phyloP scores from a whole-genome alignment of 2,888 invertebrate species.

The Andrena minutula region DNA sequence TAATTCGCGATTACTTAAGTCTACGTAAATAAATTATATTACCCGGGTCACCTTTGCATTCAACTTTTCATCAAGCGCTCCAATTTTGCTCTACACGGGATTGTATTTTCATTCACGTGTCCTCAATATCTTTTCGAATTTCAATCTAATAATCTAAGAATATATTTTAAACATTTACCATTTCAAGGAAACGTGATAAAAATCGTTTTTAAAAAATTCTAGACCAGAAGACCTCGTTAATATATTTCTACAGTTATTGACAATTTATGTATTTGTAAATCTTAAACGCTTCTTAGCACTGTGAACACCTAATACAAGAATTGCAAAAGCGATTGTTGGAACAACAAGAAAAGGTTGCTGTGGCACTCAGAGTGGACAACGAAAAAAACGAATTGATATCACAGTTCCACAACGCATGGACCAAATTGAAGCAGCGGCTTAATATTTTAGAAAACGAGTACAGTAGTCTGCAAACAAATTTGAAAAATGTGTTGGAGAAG shows the following conservation, averaged over 20 bases:
- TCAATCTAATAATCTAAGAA: too few relatives aligned
- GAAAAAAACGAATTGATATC: conserved; percentile 90
- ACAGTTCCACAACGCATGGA: conserved; percentile 89
- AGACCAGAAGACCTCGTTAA: background rate
- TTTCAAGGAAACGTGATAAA: too few relatives aligned
- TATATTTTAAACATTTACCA: too few relatives aligned
- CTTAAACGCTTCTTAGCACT: conserved; percentile 86
- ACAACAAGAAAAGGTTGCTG: conserved; percentile 92
- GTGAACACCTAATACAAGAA: conserved; percentile 91
- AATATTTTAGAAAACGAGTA: conserved; percentile 83
- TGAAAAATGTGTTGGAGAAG: conserved; percentile 86
- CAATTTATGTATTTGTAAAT: background rate
- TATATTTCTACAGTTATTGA: background rate
- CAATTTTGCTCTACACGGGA: too few relatives aligned
- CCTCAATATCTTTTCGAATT: too few relatives aligned
- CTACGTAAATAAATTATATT: too few relatives aligned
- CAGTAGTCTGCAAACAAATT: conserved; percentile 81
- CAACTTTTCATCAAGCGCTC: too few relatives aligned
- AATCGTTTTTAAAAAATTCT: too few relatives aligned
- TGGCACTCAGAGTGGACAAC: conserved; percentile 91
- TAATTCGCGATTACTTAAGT: too few relatives aligned
- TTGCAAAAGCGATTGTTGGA: conserved; percentile 91
- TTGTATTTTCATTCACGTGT: too few relatives aligned
- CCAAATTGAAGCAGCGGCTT: conserved; percentile 85
- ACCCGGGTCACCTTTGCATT: too few relatives aligned